Evolutionary conservation across 2,797 vertebrate species (phyloP).

Genomic region (Myiothlypis coronata): DNA sequence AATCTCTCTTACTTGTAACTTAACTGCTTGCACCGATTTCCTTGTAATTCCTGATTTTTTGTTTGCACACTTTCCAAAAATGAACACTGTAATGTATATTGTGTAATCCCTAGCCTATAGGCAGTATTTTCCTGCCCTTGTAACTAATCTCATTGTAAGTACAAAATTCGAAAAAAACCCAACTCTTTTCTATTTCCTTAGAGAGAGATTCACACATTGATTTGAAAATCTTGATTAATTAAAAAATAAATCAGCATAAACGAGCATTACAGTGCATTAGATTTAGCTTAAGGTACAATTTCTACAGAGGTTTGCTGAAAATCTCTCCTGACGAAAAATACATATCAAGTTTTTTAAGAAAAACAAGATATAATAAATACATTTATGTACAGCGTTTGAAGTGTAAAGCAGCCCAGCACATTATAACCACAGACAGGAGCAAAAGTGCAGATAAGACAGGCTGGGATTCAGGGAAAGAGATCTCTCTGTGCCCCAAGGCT

Average conservation of each 20-base stretch:
- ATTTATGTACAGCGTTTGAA: background rate
- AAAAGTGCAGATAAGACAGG: conserved; percentile 21
- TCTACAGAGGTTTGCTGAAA: background rate
- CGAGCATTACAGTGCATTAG: background rate
- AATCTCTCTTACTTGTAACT: background rate
- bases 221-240: background rate
- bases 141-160: background rate
- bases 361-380: background rate
- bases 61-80: background rate
- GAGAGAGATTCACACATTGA: background rate
- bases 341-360: background rate
- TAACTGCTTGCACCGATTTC: background rate
- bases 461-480: background rate
- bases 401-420: background rate
- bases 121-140: background rate
- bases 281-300: background rate
- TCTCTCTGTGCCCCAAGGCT: conserved; percentile 2
- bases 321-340: background rate
- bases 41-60: background rate
- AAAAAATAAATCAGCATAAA: background rate
- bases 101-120: background rate
- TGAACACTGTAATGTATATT: background rate
- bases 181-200: background rate
- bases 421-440: background rate
- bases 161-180: background rate